A percentile compares a stretch with the other conserved stretches of the same genome.
phyloP scores from a whole-genome alignment of 2,888 invertebrate genomes.

The Rhingia rostrata region DNA sequence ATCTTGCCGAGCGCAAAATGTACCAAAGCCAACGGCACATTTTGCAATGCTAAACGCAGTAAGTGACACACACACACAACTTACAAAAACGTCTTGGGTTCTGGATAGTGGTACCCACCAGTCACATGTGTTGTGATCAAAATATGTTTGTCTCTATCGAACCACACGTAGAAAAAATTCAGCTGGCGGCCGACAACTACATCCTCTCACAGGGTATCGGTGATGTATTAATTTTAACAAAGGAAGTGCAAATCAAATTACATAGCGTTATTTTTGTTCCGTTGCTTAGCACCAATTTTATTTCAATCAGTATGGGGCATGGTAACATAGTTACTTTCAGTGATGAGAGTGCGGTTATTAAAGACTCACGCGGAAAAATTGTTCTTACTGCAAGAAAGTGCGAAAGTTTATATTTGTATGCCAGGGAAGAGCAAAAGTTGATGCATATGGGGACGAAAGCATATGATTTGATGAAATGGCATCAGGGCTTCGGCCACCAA shows the following conservation, averaged over 20 bases:
- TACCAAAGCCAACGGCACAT: conserved; percentile 10
- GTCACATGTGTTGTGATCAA: conserved; percentile 41
- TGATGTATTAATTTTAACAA: conserved; percentile 15
- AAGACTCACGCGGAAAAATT: conserved; percentile 2
- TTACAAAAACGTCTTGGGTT: conserved; percentile 17
- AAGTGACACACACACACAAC: not conserved
- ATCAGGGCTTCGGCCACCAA: conserved; percentile 11
- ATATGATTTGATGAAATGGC: conserved; percentile 24
- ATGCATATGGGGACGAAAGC: not conserved
- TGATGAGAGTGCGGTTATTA: conserved; percentile 24
- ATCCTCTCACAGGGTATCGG: conserved; percentile 23
- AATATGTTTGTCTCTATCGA: conserved; percentile 12
- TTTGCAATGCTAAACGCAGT: conserved; percentile 29
- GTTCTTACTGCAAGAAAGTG: conserved; percentile 2
- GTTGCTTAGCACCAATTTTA: conserved; percentile 22
- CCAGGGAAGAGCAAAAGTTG: not conserved
- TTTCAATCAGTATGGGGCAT: conserved; percentile 29
- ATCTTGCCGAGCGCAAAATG: conserved; percentile 6
- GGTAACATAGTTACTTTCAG: conserved; percentile 8
- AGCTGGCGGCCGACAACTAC: conserved; percentile 25
- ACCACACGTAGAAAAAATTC: conserved; percentile 26
- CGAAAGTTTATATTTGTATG: conserved; percentile 6
- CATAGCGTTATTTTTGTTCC: conserved; percentile 29
- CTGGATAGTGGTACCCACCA: conserved; percentile 27
- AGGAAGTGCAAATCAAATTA: conserved; percentile 4